Evolutionary conservation across 2,113 vertebrate genomes (phyloP), one percentile per base, ranked within the genome.

Genomic region (Dolichotis patagonum): DNA sequence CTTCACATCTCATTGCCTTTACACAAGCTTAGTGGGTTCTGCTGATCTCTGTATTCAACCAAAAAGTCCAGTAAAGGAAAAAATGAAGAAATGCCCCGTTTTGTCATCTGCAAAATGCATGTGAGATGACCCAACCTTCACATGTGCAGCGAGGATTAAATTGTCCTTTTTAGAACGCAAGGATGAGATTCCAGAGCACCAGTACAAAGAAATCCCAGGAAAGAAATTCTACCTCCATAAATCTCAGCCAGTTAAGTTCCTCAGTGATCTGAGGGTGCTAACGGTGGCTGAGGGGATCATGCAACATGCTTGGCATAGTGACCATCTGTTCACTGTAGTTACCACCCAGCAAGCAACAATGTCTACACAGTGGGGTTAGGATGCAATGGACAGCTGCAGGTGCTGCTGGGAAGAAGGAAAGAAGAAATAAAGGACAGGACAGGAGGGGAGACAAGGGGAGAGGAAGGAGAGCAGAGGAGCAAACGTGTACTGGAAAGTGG

Each of bases 241-340:
- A 54, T 63, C 32, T 63, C 52, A 17, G n/a, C 7, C 1, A 28
- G 19, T 78, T 13, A 0, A 13, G 19, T 65, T 19, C 54, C 22
- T 41, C 32, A 1, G 69, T 41, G 26, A 82, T 35, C 58, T 3
- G 2, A 17, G 52, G n/a, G 26, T 17, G 43, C 41, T 30, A 38
- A 77, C 0, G 4, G 41, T 3, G 16, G 49, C 58, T 20, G 9
- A 22, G 12, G 58, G 5, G 20, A 9, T 5, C 26, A 0, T 2
- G 0, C 32, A 6, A 83, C 28, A 17, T 14, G 16, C 49, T 43
- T 11, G 14, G 14, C 32, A 12, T 0, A 3, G 73, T 28, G 71
- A 52, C 78, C 4, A 3, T 22, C 35, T 56, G 41, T 28, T 28
- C 56, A 16, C 11, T n/a, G 52, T 35, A n/a, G 52, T n/a, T 69